Conservation (phyloP, 30 jellyfish, hydroid and myxozoan species). For the Hydra vulgaris region DNA sequence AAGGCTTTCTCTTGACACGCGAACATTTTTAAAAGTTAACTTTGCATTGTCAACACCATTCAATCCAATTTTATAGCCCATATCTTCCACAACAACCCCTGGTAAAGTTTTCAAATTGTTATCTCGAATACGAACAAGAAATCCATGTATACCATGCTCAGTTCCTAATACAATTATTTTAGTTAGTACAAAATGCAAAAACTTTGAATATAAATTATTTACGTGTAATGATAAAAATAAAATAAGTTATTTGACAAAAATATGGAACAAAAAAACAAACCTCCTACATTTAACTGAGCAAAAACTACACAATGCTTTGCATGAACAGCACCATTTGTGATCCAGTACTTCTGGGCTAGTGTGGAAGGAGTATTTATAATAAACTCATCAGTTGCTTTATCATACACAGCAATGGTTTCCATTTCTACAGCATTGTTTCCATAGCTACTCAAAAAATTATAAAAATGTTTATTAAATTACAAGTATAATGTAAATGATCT, state of each 20-base stretch:
- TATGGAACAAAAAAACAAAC: not conserved
- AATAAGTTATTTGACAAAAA: not conserved
- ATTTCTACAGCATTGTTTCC: conserved; percentile 89
- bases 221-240: not conserved
- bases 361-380: conserved; percentile 73
- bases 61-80: conserved; percentile 85
- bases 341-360: conserved; percentile 84
- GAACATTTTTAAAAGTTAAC: conserved; percentile 70
- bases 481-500: not conserved
- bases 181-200: not conserved
- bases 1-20: conserved; percentile 79
- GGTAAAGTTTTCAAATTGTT: conserved; percentile 65
- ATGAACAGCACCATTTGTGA: conserved; percentile 74
- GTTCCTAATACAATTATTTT: conserved; percentile 1
- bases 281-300: conserved; percentile 68
- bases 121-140: conserved; percentile 73
- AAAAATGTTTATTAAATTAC: not conserved
- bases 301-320: conserved; percentile 83
- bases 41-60: conserved; percentile 94
- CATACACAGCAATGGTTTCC: conserved; percentile 84
- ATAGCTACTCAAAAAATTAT: conserved; percentile 18
- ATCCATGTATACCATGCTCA: conserved; percentile 79
- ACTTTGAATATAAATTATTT: too few relatives aligned
- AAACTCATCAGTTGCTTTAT: conserved; percentile 52
- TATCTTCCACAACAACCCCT: conserved; percentile 81